Conservation (phyloP, 1,140 invertebrate species). For the Homarus americanus region DNA sequence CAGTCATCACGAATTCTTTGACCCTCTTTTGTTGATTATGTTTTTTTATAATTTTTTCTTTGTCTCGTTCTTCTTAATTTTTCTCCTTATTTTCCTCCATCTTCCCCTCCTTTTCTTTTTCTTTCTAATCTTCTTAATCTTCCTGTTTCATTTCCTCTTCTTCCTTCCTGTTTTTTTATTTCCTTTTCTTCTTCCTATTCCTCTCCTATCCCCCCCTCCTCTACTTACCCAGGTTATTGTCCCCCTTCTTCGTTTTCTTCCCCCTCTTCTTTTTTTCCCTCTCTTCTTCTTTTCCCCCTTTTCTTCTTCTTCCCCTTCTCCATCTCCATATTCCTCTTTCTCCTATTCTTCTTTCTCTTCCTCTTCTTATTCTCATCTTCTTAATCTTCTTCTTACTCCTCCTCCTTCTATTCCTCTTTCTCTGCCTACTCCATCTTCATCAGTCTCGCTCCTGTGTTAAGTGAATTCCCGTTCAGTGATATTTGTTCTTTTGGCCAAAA, state of each 20-base stretch:
- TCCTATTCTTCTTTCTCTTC: background rate
- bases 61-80: background rate
- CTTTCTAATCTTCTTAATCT: background rate
- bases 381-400: constrained; percentile 12
- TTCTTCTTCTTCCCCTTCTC: background rate
- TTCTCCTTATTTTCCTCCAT: background rate
- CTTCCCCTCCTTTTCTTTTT: background rate
- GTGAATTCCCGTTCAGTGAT: constrained; percentile 65
- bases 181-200: background rate
- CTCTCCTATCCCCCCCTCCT: no score
- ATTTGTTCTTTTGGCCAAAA: constrained; percentile 67
- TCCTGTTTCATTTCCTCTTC: background rate
- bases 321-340: background rate
- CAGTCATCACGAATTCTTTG: background rate
- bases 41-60: background rate
- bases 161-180: background rate
- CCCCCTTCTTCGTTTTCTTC: background rate
- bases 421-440: constrained; percentile 23
- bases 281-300: background rate
- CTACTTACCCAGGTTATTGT: background rate
- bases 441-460: constrained; percentile 50
- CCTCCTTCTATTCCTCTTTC: background rate
- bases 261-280: background rate
- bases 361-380: background rate
- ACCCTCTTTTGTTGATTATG: background rate